phyloP scores from a whole-genome alignment of 2,113 vertebrate genomes.

The Alethe castanea region DNA sequence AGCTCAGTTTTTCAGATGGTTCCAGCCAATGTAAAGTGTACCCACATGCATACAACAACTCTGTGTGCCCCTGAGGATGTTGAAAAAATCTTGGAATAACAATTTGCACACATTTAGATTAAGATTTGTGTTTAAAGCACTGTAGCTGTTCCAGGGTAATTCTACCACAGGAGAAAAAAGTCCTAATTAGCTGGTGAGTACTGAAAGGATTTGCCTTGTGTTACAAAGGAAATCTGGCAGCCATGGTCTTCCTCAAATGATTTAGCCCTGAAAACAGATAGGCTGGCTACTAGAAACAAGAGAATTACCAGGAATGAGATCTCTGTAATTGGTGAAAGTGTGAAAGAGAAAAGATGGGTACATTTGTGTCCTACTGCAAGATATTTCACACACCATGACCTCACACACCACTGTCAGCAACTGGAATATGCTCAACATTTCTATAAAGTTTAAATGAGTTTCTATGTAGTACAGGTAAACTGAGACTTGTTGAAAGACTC shows the following conservation, averaged over 20 bases:
- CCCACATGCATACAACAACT: background rate
- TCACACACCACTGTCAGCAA: background rate
- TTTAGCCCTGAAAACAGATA: background rate
- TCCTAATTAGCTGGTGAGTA: background rate
- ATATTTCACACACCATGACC: background rate
- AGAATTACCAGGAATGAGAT: background rate
- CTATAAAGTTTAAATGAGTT: background rate
- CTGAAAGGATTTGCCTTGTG: background rate
- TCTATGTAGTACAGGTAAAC: background rate
- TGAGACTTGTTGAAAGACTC: background rate
- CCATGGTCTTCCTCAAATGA: background rate
- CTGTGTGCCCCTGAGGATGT: background rate
- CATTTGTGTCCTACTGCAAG: background rate
- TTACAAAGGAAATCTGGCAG: background rate
- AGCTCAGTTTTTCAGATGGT: background rate
- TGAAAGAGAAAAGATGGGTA: background rate
- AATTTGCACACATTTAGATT: background rate
- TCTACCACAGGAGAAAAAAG: background rate
- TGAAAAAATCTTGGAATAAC: background rate
- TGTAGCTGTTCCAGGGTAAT: background rate
- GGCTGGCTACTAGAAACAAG: background rate
- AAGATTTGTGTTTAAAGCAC: background rate
- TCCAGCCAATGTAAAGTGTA: background rate
- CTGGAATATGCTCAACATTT: background rate
- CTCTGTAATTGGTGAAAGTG: background rate